Conservation (phyloP, 2,797 vertebrate species). For the Miopithecus talapoin region DNA sequence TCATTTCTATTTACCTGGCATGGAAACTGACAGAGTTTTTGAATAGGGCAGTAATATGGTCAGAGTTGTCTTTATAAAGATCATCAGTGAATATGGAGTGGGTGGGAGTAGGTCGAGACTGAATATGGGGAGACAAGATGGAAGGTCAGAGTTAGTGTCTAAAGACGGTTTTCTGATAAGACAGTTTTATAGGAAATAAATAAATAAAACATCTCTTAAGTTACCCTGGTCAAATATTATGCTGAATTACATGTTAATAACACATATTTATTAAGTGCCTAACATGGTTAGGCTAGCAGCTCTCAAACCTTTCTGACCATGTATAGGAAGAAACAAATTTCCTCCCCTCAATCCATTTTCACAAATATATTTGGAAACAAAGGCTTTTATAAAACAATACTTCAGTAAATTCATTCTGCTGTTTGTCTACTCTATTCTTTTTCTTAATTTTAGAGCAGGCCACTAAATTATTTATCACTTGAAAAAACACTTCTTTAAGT, state of each 20-base stretch:
- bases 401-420: not conserved
- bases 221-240: not conserved
- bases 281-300: not conserved
- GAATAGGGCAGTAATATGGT: not conserved
- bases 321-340: not conserved
- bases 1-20: not conserved
- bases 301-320: not conserved
- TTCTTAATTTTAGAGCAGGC: not conserved
- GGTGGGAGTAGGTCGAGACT: not conserved
- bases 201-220: not conserved
- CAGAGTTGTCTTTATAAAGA: not conserved
- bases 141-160: not conserved
- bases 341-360: not conserved
- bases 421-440: not conserved
- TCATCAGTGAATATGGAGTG: not conserved
- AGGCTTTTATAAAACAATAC: not conserved
- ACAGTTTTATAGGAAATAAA: not conserved
- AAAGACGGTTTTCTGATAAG: not conserved
- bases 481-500: not conserved
- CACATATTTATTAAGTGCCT: not conserved
- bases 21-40: not conserved
- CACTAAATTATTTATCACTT: not conserved
- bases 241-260: not conserved
- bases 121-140: not conserved
- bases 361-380: slow-evolving; percentile 26